phyloP scores from a whole-genome alignment of 2,113 vertebrate genomes.

The Agapornis roseicollis region DNA sequence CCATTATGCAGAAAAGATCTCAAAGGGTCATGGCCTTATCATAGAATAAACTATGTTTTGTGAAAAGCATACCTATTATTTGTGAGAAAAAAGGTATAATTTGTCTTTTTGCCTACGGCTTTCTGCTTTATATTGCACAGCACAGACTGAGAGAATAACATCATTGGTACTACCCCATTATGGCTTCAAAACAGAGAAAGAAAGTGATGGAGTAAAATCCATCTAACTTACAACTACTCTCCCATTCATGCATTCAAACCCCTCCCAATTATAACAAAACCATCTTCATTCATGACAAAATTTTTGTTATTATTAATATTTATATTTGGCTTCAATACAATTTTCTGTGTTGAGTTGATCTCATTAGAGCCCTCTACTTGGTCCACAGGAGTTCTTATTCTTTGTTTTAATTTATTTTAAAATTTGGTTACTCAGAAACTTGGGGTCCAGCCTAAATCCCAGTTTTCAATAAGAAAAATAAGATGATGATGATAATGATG shows the following conservation, averaged over 20 bases:
- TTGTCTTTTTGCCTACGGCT: not conserved
- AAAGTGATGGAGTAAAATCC: not conserved
- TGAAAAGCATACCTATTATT: not conserved
- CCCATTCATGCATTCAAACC: not conserved
- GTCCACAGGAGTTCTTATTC: not conserved
- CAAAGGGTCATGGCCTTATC: not conserved
- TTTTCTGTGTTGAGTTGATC: not conserved
- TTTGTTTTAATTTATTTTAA: not conserved
- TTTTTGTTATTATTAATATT: not conserved
- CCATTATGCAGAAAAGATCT: not conserved
- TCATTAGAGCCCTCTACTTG: not conserved
- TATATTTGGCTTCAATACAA: not conserved
- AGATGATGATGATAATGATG: not conserved
- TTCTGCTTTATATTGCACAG: not conserved
- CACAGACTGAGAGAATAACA: not conserved
- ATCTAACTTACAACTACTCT: not conserved
- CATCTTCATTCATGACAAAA: not conserved
- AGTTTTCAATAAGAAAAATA: not conserved
- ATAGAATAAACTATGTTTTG: not conserved
- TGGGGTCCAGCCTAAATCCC: not conserved
- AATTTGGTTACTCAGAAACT: not conserved
- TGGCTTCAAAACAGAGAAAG: not conserved
- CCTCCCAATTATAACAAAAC: not conserved
- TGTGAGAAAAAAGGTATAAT: not conserved
- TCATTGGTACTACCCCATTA: not conserved